phyloP scores from a whole-genome alignment of 2,797 vertebrate species.

The Enteromius viviparus region DNA sequence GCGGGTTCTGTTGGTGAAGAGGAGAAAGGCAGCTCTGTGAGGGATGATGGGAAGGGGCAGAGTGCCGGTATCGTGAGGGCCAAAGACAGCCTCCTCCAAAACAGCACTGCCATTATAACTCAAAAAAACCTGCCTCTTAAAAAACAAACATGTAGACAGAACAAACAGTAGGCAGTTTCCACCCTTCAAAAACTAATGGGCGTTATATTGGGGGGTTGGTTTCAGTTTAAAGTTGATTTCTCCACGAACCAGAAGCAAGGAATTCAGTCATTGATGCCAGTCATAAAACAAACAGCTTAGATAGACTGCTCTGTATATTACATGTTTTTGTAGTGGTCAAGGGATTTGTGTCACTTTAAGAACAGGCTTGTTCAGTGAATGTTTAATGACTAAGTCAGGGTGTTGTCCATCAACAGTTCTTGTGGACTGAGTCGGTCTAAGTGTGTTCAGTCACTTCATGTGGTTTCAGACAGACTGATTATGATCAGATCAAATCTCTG shows the following conservation, averaged over 20 bases:
- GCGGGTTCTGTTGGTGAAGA: constrained; percentile 30
- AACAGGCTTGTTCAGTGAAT: background rate
- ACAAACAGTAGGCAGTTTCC: background rate
- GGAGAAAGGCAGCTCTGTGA: constrained; percentile 69
- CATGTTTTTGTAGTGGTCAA: background rate
- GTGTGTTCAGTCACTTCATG: too few relatives aligned
- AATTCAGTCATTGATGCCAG: background rate
- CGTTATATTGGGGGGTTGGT: background rate
- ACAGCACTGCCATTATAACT: constrained; percentile 42
- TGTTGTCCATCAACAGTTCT: background rate
- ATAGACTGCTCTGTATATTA: background rate
- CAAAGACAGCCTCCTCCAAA: constrained; percentile 58
- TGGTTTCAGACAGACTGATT: too few relatives aligned
- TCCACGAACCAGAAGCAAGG: background rate
- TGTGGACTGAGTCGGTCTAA: too few relatives aligned
- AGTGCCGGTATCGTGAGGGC: constrained; percentile 56
- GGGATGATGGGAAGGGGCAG: constrained; percentile 23
- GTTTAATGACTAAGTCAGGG: background rate
- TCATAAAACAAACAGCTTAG: constrained; percentile 7
- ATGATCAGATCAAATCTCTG: too few relatives aligned
- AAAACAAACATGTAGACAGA: constrained; percentile 12
- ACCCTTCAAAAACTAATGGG: background rate
- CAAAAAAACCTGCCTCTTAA: constrained; percentile 12
- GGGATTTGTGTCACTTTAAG: background rate
- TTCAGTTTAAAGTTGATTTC: background rate